These are phyloP conservation scores for Lissocephala sabroskyi DNA, from an alignment of 2,888 invertebrate species.

Conservation along the genomic window DNA sequence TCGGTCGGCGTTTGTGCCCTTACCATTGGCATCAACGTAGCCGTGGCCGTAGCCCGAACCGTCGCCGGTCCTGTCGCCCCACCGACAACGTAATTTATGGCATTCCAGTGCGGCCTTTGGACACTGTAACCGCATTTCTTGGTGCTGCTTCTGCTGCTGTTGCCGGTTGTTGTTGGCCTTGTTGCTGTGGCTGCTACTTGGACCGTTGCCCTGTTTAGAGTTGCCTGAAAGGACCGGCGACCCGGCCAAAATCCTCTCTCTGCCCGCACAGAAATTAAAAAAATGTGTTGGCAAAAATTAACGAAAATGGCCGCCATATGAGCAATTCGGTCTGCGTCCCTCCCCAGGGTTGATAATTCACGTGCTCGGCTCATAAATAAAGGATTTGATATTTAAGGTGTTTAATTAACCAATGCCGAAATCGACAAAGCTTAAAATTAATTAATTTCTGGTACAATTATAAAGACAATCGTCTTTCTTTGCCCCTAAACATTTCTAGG, in stretches of 20 bases:
- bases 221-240: conserved; percentile 15
- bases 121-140: conserved; percentile 67
- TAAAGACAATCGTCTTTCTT: too few species aligned
- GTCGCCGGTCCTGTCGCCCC: conserved; percentile 14
- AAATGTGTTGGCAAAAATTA: conserved; percentile 6
- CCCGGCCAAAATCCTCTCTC: conserved; percentile 33
- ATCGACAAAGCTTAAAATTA: too few species aligned
- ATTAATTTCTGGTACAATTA: too few species aligned
- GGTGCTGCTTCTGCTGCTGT: conserved; percentile 23
- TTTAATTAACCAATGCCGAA: too few species aligned
- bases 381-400: conserved; percentile 38
- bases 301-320: conserved; percentile 13
- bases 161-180: conserved; percentile 34
- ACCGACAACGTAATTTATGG: conserved; percentile 65
- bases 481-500: too few species aligned
- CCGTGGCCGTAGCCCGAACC: too few species aligned
- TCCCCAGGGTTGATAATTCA: neutral
- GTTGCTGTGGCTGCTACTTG: conserved; percentile 27
- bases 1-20: too few species aligned
- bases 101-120: conserved; percentile 65
- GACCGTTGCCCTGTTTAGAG: conserved; percentile 55
- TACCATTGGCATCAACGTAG: too few species aligned
- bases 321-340: neutral
- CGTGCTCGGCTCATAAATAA: conserved; percentile 21
- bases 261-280: conserved; percentile 11